A percentile compares a stretch with the other conserved stretches of the same genome.
Evolutionary conservation across 1,140 invertebrate genomes (phyloP).

Genomic region (Camponotus pennsylvanicus): DNA sequence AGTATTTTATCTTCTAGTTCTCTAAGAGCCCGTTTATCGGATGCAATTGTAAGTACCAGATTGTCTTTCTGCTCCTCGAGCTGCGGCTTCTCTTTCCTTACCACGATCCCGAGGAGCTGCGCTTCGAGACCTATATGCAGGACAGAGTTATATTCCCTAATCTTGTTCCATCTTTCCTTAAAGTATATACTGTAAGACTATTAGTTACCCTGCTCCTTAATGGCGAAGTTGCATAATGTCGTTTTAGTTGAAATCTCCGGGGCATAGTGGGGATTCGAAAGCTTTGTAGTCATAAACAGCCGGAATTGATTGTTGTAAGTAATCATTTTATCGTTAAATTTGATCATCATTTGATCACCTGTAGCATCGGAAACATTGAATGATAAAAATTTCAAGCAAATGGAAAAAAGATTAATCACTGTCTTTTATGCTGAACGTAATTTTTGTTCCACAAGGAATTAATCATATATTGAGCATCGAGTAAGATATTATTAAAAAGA

Average conservation of each 20-base stretch:
- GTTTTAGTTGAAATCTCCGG: constrained; percentile 97
- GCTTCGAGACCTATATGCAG: constrained; percentile 67
- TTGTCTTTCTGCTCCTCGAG: constrained; percentile 95
- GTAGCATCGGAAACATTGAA: constrained; percentile 46
- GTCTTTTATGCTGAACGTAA: neutral
- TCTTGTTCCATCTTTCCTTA: constrained; percentile 18
- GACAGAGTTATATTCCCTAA: constrained; percentile 71
- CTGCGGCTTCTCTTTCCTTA: constrained; percentile 91
- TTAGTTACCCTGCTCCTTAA: constrained; percentile 93
- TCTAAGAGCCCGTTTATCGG: constrained; percentile 85
- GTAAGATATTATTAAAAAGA: neutral
- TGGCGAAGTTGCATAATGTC: constrained; percentile 96
- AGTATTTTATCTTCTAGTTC: constrained; percentile 87
- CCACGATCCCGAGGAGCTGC: constrained; percentile 90
- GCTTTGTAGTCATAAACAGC: constrained; percentile 96
- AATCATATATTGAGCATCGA: neutral
- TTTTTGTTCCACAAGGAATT: neutral
- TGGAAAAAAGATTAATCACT: neutral
- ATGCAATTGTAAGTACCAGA: constrained; percentile 90
- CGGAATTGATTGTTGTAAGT: constrained; percentile 92
- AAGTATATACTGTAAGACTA: constrained; percentile 63
- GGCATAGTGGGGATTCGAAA: constrained; percentile 95
- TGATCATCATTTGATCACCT: constrained; percentile 89
- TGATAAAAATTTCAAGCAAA: neutral
- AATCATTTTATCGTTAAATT: constrained; percentile 96